These are phyloP conservation scores for Nothoprocta perdicaria DNA, from an alignment of 2,113 vertebrate genomes.

Conservation along the genomic window DNA sequence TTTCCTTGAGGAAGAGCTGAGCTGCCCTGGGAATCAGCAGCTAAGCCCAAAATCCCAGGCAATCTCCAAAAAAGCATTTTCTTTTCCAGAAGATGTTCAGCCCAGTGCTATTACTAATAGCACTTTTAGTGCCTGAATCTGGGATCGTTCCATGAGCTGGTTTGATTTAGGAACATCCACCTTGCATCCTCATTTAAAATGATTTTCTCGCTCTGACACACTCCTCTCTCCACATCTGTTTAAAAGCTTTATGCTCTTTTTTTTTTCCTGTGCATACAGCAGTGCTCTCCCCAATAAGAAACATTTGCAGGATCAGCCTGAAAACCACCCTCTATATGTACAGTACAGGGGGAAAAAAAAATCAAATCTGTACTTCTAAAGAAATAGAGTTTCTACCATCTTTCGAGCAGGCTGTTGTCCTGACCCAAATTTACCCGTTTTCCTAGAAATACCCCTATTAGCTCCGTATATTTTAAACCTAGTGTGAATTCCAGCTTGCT, in stretches of 20 bases:
- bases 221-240: neutral
- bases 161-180: neutral
- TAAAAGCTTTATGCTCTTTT: neutral
- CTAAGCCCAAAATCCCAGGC: conserved; percentile 65
- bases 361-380: neutral
- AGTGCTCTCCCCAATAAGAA: neutral
- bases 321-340: neutral
- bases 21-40: conserved; percentile 13
- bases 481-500: neutral
- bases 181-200: neutral
- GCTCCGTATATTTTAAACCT: neutral
- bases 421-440: neutral
- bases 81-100: neutral
- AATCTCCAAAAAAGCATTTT: neutral
- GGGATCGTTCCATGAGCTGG: neutral
- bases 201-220: neutral
- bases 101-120: neutral
- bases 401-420: neutral
- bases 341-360: neutral
- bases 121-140: neutral
- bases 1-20: conserved; percentile 29
- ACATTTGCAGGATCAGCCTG: neutral
- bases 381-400: neutral
- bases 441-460: neutral
- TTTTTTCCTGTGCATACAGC: neutral